Base-by-base conservation (phyloP, 2,888 invertebrate genomes). In the Dynastes maya region DNA sequence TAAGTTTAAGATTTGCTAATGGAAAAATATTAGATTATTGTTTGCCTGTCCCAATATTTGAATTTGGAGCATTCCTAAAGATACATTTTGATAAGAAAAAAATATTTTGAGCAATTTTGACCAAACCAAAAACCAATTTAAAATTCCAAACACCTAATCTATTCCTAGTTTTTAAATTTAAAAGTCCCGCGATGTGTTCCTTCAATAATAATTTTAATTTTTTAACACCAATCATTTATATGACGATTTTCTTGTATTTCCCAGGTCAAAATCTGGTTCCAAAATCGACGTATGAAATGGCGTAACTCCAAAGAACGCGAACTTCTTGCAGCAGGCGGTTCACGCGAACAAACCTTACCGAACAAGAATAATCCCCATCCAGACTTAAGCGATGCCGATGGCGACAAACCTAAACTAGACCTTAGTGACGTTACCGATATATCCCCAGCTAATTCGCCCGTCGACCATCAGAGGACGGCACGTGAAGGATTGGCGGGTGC, bases 241-340 rank as follows among this genome's bases (percentile, higher is more conserved):
- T 11, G 32, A 22, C 22, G 32, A 37, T 37, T 63, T 63, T 63
- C 37, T 67, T 40, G 71, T 40, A 68, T 63, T 45, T 89, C 89
- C 27, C 89, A 95, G 95, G 95, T 95, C 78, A 95, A 95, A 88
- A 95, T 95, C 80, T 95, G 95, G 95, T 99, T 99, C 89, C 98
- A 99, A 92, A 99, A 99, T 88, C 94, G 98, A 0, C 94, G 98
- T 77, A 99, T 99, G 98, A 99, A 97, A 89, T 98, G 98, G 98
- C 92, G 99, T 76, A 99, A 99, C 89, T 97, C 97, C 3, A 98
- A 98, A 89, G 98, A 98, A 88, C 92, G 98, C 49, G 98, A 98
- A 89, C 92, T 98, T 0, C 90, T 98, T 32, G 98, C 98, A 0
- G 95, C 94, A 27, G 98, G 98, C 0, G 98, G 98, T 1, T 96